Evolutionary conservation across 2,888 invertebrate species (phyloP), one percentile per base, ranked within the genome.

Genomic region (Ochropleura plecta): DNA sequence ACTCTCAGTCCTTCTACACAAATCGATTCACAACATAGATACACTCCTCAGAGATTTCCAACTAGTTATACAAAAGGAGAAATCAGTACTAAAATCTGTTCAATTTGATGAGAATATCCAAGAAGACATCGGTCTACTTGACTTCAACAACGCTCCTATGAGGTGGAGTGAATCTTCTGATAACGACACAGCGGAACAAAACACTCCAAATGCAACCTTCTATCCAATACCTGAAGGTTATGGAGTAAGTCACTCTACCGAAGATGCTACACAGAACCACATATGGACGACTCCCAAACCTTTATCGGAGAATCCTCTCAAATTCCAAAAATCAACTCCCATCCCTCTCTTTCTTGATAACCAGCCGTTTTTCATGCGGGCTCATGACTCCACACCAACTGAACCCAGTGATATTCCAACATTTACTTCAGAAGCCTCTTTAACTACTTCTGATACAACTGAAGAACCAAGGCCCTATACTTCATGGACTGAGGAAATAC

Each of bases 1-100:
- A 10, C 53, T 80, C 1, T 48, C 51, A 44, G 51, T 9, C 3
- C 46, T 53, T 2, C 18, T 80, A 12, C 73, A 44, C 14, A 65
- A 20, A 40, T 62, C 80, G 0, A 42, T 78, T 1, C n/a, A 2
- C 6, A 30, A 78, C 0, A 73, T 78, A 5, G 65, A 80, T 14
- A 0, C 30, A 0, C 42, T 78, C 2, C 74, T 78, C 18, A 16
- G 0, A 6, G 6, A 73, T 8, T 65, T 78, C 5, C 65, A 80
- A 5, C 42, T 40, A 20, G 78, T 65, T 10, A 53, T 78, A 10
- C 51, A 18, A 0, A 73, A 44, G 7, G 65, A 78, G 5, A 60
- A 80, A 16, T 12, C 12, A 3, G 5, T 7, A 0, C 46, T 80
- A 0, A 20, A 14, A 6, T 8, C 46, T 5, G 20, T 53, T 3